These are phyloP conservation scores for Drosophila engyochracea DNA, from an alignment of 2,888 invertebrate species.

Conservation along the genomic window DNA sequence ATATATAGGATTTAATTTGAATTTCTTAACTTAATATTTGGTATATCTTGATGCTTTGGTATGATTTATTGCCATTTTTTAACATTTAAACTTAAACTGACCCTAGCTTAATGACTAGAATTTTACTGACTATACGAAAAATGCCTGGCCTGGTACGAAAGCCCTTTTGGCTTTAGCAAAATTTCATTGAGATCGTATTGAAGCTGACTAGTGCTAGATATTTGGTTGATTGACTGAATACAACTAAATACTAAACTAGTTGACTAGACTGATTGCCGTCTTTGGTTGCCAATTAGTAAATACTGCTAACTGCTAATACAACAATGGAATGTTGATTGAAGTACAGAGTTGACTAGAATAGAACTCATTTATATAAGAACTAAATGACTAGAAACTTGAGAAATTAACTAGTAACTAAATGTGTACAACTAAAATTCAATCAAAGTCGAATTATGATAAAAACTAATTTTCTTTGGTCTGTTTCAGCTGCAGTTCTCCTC, in stretches of 20 bases:
- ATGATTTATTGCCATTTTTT: conserved; percentile 38
- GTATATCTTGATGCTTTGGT: conserved; percentile 31
- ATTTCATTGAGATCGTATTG: conserved; percentile 68
- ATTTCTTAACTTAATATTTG: conserved; percentile 12
- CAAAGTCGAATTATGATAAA: conserved; percentile 37
- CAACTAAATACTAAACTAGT: conserved; percentile 35
- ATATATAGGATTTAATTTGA: neutral
- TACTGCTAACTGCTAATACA: conserved; percentile 25
- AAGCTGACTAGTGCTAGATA: conserved; percentile 69
- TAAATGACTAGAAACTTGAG: conserved; percentile 56
- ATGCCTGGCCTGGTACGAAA: conserved; percentile 41
- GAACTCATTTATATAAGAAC: conserved; percentile 62
- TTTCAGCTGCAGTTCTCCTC: conserved; percentile 75
- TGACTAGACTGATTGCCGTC: conserved; percentile 59
- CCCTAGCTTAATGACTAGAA: conserved; percentile 41
- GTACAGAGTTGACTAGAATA: conserved; percentile 63
- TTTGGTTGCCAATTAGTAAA: conserved; percentile 33
- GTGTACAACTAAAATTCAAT: conserved; percentile 45
- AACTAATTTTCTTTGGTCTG: conserved; percentile 78
- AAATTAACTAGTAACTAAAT: conserved; percentile 48
- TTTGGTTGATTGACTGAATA: conserved; percentile 51
- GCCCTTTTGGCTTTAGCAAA: conserved; percentile 7
- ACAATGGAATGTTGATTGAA: conserved; percentile 65
- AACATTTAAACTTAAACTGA: conserved; percentile 27
- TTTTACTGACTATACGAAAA: conserved; percentile 54